A percentile compares a stretch with the other conserved stretches of the same genome.
Conservation (phyloP, 2,888 invertebrate species). For the Dryadula phaetusa region DNA sequence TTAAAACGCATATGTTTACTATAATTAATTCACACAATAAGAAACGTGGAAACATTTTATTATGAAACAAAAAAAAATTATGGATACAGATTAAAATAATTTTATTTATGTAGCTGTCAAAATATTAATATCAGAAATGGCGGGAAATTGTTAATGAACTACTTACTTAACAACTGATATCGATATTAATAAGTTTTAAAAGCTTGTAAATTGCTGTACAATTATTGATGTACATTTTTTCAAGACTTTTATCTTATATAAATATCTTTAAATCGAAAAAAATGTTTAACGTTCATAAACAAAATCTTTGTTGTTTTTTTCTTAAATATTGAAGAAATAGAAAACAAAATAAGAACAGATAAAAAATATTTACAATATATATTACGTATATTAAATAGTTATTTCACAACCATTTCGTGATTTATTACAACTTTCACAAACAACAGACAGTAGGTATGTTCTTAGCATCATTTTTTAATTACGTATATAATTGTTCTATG, state of each 20-base stretch:
- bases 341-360: background rate
- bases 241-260: too few species aligned
- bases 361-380: background rate
- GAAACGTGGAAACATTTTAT: too few species aligned
- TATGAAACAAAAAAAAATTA: too few species aligned
- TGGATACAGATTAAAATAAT: too few species aligned
- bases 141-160: slow-evolving; percentile 3
- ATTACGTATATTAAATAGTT: background rate
- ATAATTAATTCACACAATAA: too few species aligned
- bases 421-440: background rate
- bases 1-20: too few species aligned
- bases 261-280: background rate
- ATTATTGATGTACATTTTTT: too few species aligned
- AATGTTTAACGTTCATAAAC: background rate
- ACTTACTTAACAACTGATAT: too few species aligned
- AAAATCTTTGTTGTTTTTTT: background rate
- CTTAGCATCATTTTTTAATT: background rate
- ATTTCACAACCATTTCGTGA: slow-evolving; percentile 9
- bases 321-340: background rate
- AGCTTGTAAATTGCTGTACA: too few species aligned
- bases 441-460: background rate
- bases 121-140: background rate
- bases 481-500: slow-evolving; percentile 11
- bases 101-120: background rate
- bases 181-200: too few species aligned